These are phyloP conservation scores for Epizoanthus fatuus DNA, from an alignment of 92 coral and sea anemone species.

Conservation along the genomic window DNA sequence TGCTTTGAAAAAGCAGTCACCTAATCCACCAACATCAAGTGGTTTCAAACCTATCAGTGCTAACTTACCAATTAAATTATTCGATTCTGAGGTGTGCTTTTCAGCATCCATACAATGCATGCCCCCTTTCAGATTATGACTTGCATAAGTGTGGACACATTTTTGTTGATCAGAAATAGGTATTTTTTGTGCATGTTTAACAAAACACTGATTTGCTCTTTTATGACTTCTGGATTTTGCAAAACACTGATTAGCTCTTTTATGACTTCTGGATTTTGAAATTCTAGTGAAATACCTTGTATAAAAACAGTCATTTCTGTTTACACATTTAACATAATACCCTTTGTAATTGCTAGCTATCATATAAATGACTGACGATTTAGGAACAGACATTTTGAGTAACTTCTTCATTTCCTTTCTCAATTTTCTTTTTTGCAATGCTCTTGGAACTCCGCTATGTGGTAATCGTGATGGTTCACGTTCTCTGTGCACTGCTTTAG, in stretches of 20 bases:
- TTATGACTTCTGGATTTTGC: neutral
- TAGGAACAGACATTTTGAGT: neutral
- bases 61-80: neutral
- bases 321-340: neutral
- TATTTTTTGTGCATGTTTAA: neutral
- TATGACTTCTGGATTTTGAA: neutral
- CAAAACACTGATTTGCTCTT: too few species aligned
- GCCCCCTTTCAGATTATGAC: neutral
- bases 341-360: neutral
- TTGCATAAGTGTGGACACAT: neutral
- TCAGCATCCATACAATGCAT: neutral
- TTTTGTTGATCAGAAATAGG: too few species aligned
- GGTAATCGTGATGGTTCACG: constrained; percentile 3
- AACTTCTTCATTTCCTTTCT: neutral
- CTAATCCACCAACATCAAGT: constrained; percentile 63
- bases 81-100: neutral
- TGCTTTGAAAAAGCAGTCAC: constrained; percentile 69
- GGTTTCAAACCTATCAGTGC: constrained; percentile 54
- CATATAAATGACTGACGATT: neutral
- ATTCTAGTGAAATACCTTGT: neutral
- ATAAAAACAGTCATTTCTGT: neutral
- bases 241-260: neutral
- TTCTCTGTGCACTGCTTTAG: neutral
- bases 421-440: neutral
- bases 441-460: neutral